Evolutionary conservation across 2,113 vertebrate genomes (phyloP).

Genomic region (Limanda limanda): DNA sequence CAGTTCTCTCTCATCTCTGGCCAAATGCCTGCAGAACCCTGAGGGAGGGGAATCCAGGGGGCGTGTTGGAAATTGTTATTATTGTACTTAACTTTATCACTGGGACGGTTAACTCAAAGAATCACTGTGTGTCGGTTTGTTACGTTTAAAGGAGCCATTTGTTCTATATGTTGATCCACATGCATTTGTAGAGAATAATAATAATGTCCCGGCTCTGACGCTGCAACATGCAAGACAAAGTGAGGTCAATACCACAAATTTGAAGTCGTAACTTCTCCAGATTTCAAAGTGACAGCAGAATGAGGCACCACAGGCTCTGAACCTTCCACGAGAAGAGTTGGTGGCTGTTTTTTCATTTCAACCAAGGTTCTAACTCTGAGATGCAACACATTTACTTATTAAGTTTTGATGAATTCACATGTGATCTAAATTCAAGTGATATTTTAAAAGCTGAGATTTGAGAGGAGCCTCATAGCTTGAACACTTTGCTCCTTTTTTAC

Average conservation of each 20-base stretch:
- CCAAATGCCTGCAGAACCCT: constrained; percentile 61
- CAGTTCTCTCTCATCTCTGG: constrained; percentile 65
- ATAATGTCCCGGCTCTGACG: not conserved
- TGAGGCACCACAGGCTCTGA: constrained; percentile 7
- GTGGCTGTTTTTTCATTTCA: constrained; percentile 14
- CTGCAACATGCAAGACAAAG: constrained; percentile 19
- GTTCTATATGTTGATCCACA: constrained; percentile 19
- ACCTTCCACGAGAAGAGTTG: not conserved
- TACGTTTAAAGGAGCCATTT: constrained; percentile 29
- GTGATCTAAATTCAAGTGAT: constrained; percentile 9
- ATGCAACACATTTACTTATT: not conserved
- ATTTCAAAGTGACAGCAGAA: constrained; percentile 36
- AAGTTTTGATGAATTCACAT: constrained; percentile 22
- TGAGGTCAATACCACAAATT: constrained; percentile 35
- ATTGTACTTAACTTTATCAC: constrained; percentile 64
- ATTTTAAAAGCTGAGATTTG: not conserved
- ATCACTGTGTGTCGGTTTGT: constrained; percentile 46
- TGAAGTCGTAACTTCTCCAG: constrained; percentile 20
- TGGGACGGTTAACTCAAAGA: constrained; percentile 37
- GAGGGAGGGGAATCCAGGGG: constrained; percentile 45
- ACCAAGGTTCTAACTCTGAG: not conserved
- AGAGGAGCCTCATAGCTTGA: not conserved
- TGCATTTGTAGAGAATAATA: constrained; percentile 5
- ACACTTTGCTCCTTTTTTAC: not conserved
- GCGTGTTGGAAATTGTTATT: constrained; percentile 50